Evolutionary conservation across 2,888 invertebrate species (phyloP).

Genomic region (Entomobrya proxima): DNA sequence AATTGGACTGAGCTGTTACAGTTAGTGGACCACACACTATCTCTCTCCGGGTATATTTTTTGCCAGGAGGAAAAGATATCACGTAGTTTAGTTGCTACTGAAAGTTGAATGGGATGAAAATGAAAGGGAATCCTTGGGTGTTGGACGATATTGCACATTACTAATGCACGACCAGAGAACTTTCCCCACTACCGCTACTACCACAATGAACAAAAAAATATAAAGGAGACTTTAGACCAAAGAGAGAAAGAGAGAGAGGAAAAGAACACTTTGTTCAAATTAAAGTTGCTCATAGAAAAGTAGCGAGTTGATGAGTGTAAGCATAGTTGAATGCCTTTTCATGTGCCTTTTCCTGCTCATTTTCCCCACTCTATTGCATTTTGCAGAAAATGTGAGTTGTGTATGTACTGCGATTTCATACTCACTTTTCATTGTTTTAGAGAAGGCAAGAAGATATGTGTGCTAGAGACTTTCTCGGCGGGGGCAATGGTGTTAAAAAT

Average conservation of each 20-base stretch:
- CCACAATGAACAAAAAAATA: background rate
- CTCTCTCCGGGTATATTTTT: background rate
- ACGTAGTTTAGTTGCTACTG: slow-evolving; percentile 37
- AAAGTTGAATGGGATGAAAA: slow-evolving; percentile 58
- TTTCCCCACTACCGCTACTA: background rate
- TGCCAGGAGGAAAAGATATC: slow-evolving; percentile 7
- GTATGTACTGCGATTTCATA: background rate
- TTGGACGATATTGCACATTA: slow-evolving; percentile 57
- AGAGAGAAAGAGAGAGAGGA: background rate
- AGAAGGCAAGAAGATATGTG: background rate
- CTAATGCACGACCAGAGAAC: slow-evolving; percentile 65
- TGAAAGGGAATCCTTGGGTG: slow-evolving; percentile 31
- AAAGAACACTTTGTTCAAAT: slow-evolving; percentile 57
- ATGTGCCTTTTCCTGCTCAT: background rate
- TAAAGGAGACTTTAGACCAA: background rate
- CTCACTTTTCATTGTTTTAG: slow-evolving; percentile 36
- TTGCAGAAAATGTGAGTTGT: background rate
- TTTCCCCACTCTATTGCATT: background rate
- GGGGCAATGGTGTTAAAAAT: background rate
- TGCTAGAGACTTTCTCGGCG: slow-evolving; percentile 19
- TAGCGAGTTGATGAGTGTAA: slow-evolving; percentile 31
- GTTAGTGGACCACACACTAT: background rate
- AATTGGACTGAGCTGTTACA: background rate
- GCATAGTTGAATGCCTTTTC: slow-evolving; percentile 35
- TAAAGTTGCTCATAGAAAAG: slow-evolving; percentile 45